phyloP scores from a whole-genome alignment of 2,113 vertebrate species.

The Alligator sinensis region DNA sequence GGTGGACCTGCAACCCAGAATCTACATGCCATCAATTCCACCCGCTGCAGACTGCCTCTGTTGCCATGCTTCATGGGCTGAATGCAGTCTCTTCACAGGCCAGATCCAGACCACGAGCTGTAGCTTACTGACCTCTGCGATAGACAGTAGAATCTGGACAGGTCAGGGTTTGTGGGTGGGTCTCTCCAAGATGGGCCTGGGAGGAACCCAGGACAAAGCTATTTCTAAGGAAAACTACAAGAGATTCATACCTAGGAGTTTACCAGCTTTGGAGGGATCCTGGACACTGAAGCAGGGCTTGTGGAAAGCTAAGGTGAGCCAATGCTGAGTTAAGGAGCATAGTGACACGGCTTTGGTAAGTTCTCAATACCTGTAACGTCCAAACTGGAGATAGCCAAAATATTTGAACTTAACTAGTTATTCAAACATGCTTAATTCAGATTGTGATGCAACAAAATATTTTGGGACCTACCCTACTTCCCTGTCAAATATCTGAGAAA shows the following conservation, averaged over 20 bases:
- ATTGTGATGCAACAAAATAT: slow-evolving; percentile 4
- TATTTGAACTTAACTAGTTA: not conserved
- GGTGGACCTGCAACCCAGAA: too few species aligned
- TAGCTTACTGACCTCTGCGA: too few species aligned
- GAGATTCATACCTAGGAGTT: not conserved
- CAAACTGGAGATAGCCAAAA: not conserved
- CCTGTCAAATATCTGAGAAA: not conserved
- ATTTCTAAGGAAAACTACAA: not conserved
- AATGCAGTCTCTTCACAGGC: too few species aligned
- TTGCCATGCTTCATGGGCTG: too few species aligned
- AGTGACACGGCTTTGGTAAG: not conserved
- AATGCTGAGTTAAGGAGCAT: not conserved
- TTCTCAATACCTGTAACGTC: not conserved
- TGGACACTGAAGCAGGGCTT: not conserved
- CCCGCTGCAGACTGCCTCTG: too few species aligned
- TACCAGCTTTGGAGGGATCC: not conserved
- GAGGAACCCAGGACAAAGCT: not conserved
- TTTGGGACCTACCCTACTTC: not conserved
- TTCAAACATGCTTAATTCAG: slow-evolving; percentile 14
- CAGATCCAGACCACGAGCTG: too few species aligned
- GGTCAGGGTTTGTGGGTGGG: not conserved
- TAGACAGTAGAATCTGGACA: not conserved
- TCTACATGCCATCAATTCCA: too few species aligned
- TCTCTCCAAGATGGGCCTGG: not conserved
- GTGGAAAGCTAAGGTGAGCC: not conserved